Evolutionary conservation across 2,797 vertebrate genomes (phyloP).

Genomic region (Sus cebifrons): DNA sequence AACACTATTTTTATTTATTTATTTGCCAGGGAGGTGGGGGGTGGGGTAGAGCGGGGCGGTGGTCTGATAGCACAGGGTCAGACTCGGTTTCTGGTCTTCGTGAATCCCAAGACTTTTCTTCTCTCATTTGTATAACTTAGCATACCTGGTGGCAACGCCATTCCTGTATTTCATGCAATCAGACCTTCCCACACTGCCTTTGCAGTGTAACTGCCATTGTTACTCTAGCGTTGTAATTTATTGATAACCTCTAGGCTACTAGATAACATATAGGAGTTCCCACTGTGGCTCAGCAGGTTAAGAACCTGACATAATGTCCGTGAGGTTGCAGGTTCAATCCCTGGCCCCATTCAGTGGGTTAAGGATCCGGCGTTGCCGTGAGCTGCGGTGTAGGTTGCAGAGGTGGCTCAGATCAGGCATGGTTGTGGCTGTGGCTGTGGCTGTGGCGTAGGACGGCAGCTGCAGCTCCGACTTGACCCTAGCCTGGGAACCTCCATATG

Average conservation of each 20-base stretch:
- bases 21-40: not conserved
- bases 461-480: too few species aligned
- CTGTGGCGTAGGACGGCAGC: too few species aligned
- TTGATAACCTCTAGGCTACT: conserved; percentile 19
- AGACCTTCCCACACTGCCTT: conserved; percentile 44
- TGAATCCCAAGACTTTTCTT: not conserved
- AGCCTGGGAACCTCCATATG: too few species aligned
- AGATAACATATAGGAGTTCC: not conserved
- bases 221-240: conserved; percentile 24
- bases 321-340: too few species aligned
- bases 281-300: too few species aligned
- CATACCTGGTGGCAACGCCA: not conserved
- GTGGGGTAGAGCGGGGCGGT: not conserved
- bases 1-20: not conserved
- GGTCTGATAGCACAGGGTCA: not conserved
- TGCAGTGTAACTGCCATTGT: not conserved
- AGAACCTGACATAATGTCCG: too few species aligned
- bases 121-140: not conserved
- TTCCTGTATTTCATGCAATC: not conserved
- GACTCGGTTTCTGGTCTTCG: not conserved
- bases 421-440: too few species aligned
- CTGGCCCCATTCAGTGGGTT: too few species aligned
- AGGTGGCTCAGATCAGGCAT: too few species aligned
- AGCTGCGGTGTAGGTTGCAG: too few species aligned
- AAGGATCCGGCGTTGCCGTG: too few species aligned